Evolutionary conservation across 2,113 vertebrate species (phyloP).

Genomic region (Eidolon helvum): DNA sequence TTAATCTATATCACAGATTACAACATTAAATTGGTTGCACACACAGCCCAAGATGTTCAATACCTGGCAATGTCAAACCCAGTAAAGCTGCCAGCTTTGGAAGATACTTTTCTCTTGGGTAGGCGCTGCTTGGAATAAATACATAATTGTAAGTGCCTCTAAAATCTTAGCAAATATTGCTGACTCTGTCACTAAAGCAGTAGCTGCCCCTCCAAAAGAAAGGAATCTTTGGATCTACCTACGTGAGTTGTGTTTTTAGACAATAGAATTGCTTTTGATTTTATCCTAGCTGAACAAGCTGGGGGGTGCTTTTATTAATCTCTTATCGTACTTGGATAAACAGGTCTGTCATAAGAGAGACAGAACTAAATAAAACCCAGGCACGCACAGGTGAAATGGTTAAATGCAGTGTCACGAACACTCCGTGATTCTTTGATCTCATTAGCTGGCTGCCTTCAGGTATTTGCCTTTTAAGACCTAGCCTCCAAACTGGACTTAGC

Average conservation of each 20-base stretch:
- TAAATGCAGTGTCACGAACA: not conserved
- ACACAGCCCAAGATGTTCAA: no score
- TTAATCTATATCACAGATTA: not conserved
- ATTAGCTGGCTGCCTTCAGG: not conserved
- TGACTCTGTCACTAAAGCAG: not conserved
- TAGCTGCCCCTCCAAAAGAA: not conserved
- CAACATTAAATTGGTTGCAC: not conserved
- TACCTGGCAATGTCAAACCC: no score
- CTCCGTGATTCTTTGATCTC: not conserved
- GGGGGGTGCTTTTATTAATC: not conserved
- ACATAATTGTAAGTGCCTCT: not conserved
- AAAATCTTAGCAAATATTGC: not conserved
- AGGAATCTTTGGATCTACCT: not conserved
- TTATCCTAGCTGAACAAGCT: not conserved
- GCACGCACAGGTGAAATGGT: not conserved
- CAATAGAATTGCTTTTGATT: not conserved
- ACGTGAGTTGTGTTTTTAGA: not conserved
- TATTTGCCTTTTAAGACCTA: not conserved
- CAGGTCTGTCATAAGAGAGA: not conserved
- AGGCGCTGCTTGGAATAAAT: not conserved
- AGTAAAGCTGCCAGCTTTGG: not conserved
- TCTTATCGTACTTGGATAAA: not conserved
- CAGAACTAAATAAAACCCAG: not conserved
- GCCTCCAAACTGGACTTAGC: not conserved
- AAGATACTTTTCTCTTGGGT: not conserved